Evolutionary conservation across 2,113 vertebrate genomes (phyloP).

Genomic region (Brachyhypopomus occidentalis): DNA sequence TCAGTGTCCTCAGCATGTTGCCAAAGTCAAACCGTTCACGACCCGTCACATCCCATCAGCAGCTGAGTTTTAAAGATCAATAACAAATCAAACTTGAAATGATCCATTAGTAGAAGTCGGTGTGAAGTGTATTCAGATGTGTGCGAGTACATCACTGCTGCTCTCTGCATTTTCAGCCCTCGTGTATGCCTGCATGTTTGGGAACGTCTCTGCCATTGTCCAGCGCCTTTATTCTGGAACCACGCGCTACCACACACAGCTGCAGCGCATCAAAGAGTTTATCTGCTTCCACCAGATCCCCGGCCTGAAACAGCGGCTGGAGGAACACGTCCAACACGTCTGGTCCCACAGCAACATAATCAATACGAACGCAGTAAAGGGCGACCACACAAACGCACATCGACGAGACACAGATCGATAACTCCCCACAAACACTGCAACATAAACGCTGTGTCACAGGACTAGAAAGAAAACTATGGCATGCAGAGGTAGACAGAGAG

Average conservation of each 20-base stretch:
- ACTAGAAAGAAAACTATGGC: too few species aligned
- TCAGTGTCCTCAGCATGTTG: too few species aligned
- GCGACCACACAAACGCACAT: too few species aligned
- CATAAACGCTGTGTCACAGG: background rate
- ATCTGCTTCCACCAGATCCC: conserved; percentile 98
- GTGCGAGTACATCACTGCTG: background rate
- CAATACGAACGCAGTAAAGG: conserved; percentile 94
- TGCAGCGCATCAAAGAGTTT: conserved; percentile 95
- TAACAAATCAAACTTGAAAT: too few species aligned
- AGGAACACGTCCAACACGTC: conserved; percentile 96
- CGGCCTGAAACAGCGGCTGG: conserved; percentile 87
- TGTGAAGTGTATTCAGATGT: too few species aligned
- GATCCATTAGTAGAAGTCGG: too few species aligned
- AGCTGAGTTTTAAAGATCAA: too few species aligned
- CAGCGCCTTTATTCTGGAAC: conserved; percentile 94
- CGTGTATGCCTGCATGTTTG: conserved; percentile 98
- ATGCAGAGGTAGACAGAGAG: background rate
- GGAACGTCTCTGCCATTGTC: conserved; percentile 96
- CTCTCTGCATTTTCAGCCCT: conserved; percentile 76
- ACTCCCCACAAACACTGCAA: background rate
- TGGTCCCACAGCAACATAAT: conserved; percentile 98
- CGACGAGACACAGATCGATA: too few species aligned
- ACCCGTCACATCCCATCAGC: too few species aligned
- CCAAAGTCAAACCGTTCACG: too few species aligned
- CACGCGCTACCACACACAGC: conserved; percentile 93